A percentile compares a stretch with the other conserved stretches of the same genome.
Conservation (phyloP, 1,140 invertebrate species). For the Caenorhabditis brenneri region DNA sequence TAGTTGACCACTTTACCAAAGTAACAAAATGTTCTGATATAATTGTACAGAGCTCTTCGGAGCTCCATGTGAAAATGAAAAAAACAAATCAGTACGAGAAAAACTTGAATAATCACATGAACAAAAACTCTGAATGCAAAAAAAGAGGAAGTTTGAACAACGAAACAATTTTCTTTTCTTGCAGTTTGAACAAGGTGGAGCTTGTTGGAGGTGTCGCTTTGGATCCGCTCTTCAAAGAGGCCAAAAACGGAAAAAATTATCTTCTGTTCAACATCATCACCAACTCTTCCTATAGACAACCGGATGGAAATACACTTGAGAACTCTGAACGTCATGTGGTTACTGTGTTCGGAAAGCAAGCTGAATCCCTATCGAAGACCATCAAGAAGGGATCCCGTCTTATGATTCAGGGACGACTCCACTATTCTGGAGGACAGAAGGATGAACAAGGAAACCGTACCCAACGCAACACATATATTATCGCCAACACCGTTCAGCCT, state of each 20-base stretch:
- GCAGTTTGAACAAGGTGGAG: slow-evolving; percentile 52
- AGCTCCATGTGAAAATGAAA: too few species aligned
- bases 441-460: slow-evolving; percentile 49
- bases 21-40: too few species aligned
- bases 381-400: slow-evolving; percentile 45
- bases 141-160: too few species aligned
- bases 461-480: slow-evolving; percentile 45
- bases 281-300: slow-evolving; percentile 24
- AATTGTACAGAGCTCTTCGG: too few species aligned
- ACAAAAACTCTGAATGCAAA: too few species aligned
- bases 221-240: slow-evolving; percentile 26
- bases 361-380: background rate
- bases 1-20: too few species aligned
- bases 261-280: slow-evolving; percentile 53
- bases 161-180: too few species aligned
- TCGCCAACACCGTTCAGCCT: slow-evolving; percentile 44
- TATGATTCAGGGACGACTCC: slow-evolving; percentile 45
- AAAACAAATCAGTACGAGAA: too few species aligned
- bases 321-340: slow-evolving; percentile 42
- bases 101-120: too few species aligned
- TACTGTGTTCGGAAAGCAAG: slow-evolving; percentile 47
- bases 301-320: background rate
- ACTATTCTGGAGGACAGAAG: slow-evolving; percentile 45
- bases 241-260: slow-evolving; percentile 46
- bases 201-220: slow-evolving; percentile 52